phyloP scores from a whole-genome alignment of 2,113 vertebrate genomes.

The Seriola dumerili region DNA sequence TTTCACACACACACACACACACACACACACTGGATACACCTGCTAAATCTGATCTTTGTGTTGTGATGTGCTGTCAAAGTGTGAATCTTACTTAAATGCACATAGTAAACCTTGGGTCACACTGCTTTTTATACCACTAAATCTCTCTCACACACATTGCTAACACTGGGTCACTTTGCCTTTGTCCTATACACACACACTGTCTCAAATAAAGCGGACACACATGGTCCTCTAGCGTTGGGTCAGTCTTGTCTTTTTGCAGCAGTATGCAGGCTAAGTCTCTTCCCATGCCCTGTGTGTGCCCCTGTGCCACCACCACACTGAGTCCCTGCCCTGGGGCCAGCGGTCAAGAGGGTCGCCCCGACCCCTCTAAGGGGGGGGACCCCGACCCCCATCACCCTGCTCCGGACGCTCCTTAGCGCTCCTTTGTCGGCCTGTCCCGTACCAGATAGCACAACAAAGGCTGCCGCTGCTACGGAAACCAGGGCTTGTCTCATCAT shows the following conservation, averaged over 20 bases:
- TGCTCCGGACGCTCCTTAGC: slow-evolving; percentile 86
- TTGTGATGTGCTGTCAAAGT: slow-evolving; percentile 81
- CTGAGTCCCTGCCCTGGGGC: slow-evolving; percentile 88
- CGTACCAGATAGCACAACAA: slow-evolving; percentile 81
- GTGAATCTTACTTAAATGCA: slow-evolving; percentile 85
- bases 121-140: slow-evolving; percentile 80
- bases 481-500: slow-evolving; percentile 65
- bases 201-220: slow-evolving; percentile 67
- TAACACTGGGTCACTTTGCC: slow-evolving; percentile 69
- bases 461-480: slow-evolving; percentile 75
- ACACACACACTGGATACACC: slow-evolving; percentile 46
- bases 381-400: slow-evolving; percentile 85
- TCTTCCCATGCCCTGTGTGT: slow-evolving; percentile 88
- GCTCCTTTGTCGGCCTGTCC: slow-evolving; percentile 87
- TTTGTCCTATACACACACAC: slow-evolving; percentile 76
- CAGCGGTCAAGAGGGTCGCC: slow-evolving; percentile 91
- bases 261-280: slow-evolving; percentile 75
- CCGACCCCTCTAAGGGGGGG: slow-evolving; percentile 86
- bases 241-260: slow-evolving; percentile 72
- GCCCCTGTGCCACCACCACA: slow-evolving; percentile 91
- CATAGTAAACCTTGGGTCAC: slow-evolving; percentile 72
- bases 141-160: slow-evolving; percentile 75
- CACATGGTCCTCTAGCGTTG: slow-evolving; percentile 75
- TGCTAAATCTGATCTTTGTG: slow-evolving; percentile 78
- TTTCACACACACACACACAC: slow-evolving; percentile 1